Evolutionary conservation across 64 coral and sea anemone genomes (phyloP).

Genomic region (Montipora cactus): DNA sequence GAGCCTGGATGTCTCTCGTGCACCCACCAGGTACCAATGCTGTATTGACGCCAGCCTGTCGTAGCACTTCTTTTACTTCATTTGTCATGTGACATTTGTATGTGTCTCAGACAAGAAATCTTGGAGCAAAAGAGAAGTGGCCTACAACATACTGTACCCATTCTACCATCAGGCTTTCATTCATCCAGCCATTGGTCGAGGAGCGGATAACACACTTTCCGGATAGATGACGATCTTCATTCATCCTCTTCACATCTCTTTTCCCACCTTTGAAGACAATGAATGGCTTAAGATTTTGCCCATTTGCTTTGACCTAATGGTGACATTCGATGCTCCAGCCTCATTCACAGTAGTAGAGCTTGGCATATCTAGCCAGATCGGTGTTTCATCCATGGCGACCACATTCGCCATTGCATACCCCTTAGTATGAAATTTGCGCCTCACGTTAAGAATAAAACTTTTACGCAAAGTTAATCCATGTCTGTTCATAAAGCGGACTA

Average conservation of each 20-base stretch:
- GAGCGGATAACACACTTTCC: constrained; percentile 3
- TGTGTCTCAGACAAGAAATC: not conserved
- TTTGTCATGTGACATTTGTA: constrained; percentile 48
- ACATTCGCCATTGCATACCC: too few species aligned
- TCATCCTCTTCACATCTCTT: not conserved
- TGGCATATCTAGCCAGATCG: too few species aligned
- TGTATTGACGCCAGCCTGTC: not conserved
- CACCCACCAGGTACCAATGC: too few species aligned
- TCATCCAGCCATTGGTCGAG: constrained; percentile 44
- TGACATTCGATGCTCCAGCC: too few species aligned
- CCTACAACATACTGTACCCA: constrained; percentile 9
- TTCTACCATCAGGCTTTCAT: constrained; percentile 28
- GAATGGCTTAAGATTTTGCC: too few species aligned
- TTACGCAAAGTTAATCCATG: not conserved
- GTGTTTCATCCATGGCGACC: too few species aligned
- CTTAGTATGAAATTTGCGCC: too few species aligned
- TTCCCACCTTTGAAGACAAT: not conserved
- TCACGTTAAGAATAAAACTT: too few species aligned
- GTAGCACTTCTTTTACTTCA: not conserved
- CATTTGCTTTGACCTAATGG: not conserved
- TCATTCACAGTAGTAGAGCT: too few species aligned
- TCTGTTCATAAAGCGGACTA: not conserved
- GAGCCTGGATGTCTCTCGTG: too few species aligned
- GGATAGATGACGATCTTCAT: not conserved
- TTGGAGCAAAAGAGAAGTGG: constrained; percentile 8